Base-by-base conservation (phyloP, 2,113 vertebrate species). In the Callionymus lyra region DNA sequence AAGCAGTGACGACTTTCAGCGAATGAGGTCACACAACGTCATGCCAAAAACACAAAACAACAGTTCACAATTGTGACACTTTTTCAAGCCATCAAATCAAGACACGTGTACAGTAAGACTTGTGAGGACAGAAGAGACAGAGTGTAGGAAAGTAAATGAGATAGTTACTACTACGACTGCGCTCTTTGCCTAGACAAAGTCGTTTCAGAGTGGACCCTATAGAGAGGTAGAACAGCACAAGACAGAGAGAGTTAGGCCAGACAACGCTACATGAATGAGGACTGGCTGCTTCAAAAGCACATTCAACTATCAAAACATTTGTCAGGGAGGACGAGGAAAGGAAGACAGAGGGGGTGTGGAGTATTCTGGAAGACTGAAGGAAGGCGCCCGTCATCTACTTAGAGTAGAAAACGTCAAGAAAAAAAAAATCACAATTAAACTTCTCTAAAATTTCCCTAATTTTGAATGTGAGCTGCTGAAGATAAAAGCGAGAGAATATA, bases 161-260 rank as follows among this genome's bases (percentile, higher is more conserved):
- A 97, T 97, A 97, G 88, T 97, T 97, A 97, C 93, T 93, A 93
- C 90, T 93, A 91, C 21, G 21, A 27, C 90, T 94, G 89, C 91
- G 93, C 79, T 97, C 92, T 94, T 97, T 97, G 89, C 93, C 92
- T 90, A 97, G 92, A 91, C 93, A 97, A 83, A 97, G 92, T 86
- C 93, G 93, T 92, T 96, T 97, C 91, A 97, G 86, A 86, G 93
- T 93, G 83, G 92, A 94, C 93, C 93, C 93, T 97, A 92, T 83
- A 89, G 77, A 44, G 87, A 80, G 83, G 90, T 85, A 93, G 87
- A 87, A 94, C 81, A 89, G 90, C 89, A 97, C 85, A 94, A 91
- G 88, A 96, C 89, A 96, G 38, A 91, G 72, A 92, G 76, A 83
- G 89, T 98, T 97, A 98, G 88, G 88, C 81, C 74, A 53, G 62